phyloP scores from a whole-genome alignment of 2,113 vertebrate genomes.

The Heterotilapia buettikoferi region DNA sequence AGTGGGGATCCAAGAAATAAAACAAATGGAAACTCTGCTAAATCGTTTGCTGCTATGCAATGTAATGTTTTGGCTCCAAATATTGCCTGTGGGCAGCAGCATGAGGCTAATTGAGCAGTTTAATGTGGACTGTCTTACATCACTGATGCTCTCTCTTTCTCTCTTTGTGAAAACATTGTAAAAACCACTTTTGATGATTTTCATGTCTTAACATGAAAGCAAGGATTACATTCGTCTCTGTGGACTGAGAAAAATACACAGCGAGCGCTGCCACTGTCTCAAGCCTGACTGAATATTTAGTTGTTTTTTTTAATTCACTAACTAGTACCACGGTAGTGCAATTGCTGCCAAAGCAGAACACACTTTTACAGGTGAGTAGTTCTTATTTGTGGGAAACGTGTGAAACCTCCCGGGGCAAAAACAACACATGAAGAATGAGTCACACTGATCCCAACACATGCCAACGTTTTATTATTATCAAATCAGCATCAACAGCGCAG shows the following conservation, averaged over 20 bases:
- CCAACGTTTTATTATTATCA: background rate
- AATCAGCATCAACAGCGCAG: background rate
- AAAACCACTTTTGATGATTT: background rate
- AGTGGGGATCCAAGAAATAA: background rate
- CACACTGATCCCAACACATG: background rate
- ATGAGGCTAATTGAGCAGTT: conserved; percentile 4
- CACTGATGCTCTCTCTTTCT: background rate
- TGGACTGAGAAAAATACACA: background rate
- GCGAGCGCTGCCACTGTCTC: background rate
- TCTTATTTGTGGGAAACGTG: background rate
- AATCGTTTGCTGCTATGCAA: background rate
- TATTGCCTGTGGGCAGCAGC: background rate
- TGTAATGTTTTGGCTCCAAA: background rate
- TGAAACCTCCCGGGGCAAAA: background rate
- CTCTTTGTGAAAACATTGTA: background rate
- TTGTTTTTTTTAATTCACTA: background rate
- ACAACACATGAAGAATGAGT: background rate
- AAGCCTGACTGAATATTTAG: background rate
- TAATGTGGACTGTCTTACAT: background rate
- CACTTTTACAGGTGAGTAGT: background rate
- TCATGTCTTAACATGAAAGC: background rate
- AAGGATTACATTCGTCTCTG: background rate
- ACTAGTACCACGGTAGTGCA: background rate
- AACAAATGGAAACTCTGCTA: background rate
- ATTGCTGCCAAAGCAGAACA: background rate